Evolutionary conservation across 2,797 vertebrate genomes (phyloP).

Genomic region (Rhynchonycteris naso): DNA sequence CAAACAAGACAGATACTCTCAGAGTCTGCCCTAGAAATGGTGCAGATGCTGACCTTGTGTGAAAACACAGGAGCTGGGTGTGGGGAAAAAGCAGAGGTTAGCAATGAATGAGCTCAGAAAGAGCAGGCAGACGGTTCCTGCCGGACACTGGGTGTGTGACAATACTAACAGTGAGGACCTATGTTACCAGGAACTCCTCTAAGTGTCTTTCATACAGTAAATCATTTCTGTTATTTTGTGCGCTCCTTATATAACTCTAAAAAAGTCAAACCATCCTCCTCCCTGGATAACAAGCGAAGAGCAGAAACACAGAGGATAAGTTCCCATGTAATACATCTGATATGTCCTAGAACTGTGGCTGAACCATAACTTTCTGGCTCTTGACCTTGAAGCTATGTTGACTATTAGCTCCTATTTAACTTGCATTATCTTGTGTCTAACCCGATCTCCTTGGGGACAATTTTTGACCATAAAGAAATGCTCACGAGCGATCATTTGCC

Average conservation of each 20-base stretch:
- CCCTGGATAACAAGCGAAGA: background rate
- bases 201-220: background rate
- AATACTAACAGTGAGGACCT: too few relatives aligned
- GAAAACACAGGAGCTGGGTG: accelerated
- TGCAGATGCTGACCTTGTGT: background rate
- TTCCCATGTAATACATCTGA: background rate
- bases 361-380: background rate
- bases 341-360: background rate
- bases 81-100: background rate
- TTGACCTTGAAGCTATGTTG: background rate
- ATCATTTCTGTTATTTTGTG: background rate
- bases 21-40: background rate
- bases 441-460: background rate
- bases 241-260: background rate
- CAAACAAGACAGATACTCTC: background rate
- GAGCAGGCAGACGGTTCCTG: background rate
- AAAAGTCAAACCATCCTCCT: background rate
- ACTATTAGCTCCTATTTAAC: background rate
- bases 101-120: background rate
- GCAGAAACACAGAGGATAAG: background rate
- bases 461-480: background rate
- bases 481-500: background rate
- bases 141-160: background rate
- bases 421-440: background rate
- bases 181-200: background rate